phyloP scores from a whole-genome alignment of 2,797 vertebrate genomes.

The Rhabdomys pumilio region DNA sequence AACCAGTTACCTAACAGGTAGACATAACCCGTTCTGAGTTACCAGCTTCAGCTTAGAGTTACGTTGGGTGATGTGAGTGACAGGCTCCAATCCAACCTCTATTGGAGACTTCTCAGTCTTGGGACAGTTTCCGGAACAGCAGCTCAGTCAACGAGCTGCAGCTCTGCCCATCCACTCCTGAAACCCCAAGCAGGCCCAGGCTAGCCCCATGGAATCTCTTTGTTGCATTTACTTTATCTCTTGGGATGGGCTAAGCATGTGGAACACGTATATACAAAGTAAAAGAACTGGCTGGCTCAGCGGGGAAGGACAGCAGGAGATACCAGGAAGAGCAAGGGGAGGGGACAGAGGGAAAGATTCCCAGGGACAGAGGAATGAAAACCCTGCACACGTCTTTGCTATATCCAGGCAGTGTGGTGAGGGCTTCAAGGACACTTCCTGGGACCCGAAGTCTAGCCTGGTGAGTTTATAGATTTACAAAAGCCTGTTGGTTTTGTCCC shows the following conservation, averaged over 20 bases:
- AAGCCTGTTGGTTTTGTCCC: not conserved
- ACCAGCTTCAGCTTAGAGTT: not conserved
- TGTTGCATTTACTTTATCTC: conserved; percentile 45
- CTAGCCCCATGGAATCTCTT: not conserved
- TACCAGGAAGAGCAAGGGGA: not conserved
- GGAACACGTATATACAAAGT: conserved; percentile 74
- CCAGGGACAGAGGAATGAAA: not conserved
- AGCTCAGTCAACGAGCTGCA: not conserved
- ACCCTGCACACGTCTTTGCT: not conserved
- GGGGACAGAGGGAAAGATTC: not conserved
- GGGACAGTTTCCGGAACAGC: conserved; percentile 47
- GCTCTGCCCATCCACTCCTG: not conserved
- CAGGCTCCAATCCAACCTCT: not conserved
- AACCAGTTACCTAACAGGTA: not conserved
- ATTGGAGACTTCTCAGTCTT: not conserved
- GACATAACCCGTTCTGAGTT: not conserved
- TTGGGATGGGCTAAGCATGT: conserved; percentile 63
- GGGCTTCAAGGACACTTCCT: not conserved
- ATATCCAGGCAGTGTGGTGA: fast-evolving
- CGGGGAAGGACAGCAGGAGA: not conserved
- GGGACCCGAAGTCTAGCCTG: not conserved
- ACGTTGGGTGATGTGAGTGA: not conserved
- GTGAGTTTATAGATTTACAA: not conserved
- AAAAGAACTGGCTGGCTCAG: not conserved
- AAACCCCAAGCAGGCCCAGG: no score